Evolutionary conservation across 2,888 invertebrate species (phyloP).

Genomic region (Gisinianus flammeolus): DNA sequence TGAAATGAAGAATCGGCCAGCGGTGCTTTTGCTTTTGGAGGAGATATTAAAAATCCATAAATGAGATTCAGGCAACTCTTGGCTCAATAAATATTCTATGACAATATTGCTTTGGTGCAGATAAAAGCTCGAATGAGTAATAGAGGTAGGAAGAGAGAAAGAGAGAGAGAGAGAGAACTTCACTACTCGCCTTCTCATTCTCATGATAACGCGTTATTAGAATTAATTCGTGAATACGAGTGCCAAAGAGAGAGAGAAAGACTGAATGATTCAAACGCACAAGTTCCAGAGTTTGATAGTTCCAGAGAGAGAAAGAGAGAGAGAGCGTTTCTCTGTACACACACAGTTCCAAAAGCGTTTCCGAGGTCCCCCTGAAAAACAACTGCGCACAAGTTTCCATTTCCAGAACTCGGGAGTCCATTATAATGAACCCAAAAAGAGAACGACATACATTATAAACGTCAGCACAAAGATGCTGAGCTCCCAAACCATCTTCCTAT

Average conservation of each 20-base stretch:
- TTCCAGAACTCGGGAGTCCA: constrained; percentile 39
- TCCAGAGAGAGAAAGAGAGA: neutral
- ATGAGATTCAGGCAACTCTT: constrained; percentile 40
- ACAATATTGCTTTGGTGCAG: constrained; percentile 44
- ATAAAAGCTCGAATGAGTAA: constrained; percentile 46
- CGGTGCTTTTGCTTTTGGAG: constrained; percentile 44
- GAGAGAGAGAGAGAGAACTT: constrained; percentile 16
- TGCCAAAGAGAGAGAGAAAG: neutral
- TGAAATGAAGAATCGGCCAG: constrained; percentile 40
- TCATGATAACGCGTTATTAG: constrained; percentile 33
- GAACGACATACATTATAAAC: constrained; percentile 42
- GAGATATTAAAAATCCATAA: constrained; percentile 53
- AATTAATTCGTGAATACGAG: constrained; percentile 34
- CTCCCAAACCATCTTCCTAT: constrained; percentile 24
- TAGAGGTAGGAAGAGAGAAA: constrained; percentile 28
- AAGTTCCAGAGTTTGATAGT: neutral
- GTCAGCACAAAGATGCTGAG: constrained; percentile 34
- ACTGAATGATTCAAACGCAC: constrained; percentile 5
- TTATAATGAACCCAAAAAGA: constrained; percentile 39
- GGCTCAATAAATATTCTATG: constrained; percentile 49
- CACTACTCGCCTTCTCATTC: constrained; percentile 22
- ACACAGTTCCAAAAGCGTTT: neutral
- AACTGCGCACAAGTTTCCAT: constrained; percentile 42
- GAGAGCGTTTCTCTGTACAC: neutral
- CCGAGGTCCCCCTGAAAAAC: constrained; percentile 23